Base-by-base conservation (phyloP, 2,113 vertebrate species). In the Mus spicilegus region DNA sequence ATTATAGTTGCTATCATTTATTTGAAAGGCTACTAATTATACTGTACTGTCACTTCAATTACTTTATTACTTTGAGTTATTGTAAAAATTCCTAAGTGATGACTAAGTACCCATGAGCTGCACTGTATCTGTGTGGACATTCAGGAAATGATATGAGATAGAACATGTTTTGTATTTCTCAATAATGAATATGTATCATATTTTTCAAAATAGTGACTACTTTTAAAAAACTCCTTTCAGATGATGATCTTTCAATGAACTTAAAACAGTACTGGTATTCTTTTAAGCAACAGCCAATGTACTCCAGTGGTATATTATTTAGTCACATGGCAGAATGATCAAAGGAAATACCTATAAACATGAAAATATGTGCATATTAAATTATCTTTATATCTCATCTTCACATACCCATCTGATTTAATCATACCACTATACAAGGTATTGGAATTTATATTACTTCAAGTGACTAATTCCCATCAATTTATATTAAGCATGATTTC, bases 361-460 rank as follows among this genome's bases (percentile, higher is more conserved):
- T 39, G 89, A 14, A 73, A 13, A 61, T n/a, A 73, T 10, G 6
- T 76, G 11, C 2, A n/a, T 42, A 19, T 46, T 86, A 84, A 70
- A 73, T 88, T 73, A 69, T 93, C 51, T 95, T 77, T 93, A 89
- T 84, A 61, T 16, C 19, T 96, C 33, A 75, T 14, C 28, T 70
- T n/a, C 36, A 84, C 14, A 30, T 42, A 88, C 28, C 56, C 12
- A 78, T 14, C 36, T 61, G 33, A 87, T 73, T 87, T 90, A 80
- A 67, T 20, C 56, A 78, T 3, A 36, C 0, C 61, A 36, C 28
- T 13, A 54, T 70, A 3, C 20, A 56, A 30, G 22, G 42, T 39
- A 58, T 22, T 70, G 28, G 8, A 75, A 49, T 73, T 85, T 33
- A 13, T 51, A 26, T 73, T 28, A 19, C 0, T 1, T 63, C 67